Evolutionary conservation across 1,140 invertebrate genomes (phyloP), one percentile per base, ranked within the genome.

Genomic region (Pogonomyrmex barbatus): DNA sequence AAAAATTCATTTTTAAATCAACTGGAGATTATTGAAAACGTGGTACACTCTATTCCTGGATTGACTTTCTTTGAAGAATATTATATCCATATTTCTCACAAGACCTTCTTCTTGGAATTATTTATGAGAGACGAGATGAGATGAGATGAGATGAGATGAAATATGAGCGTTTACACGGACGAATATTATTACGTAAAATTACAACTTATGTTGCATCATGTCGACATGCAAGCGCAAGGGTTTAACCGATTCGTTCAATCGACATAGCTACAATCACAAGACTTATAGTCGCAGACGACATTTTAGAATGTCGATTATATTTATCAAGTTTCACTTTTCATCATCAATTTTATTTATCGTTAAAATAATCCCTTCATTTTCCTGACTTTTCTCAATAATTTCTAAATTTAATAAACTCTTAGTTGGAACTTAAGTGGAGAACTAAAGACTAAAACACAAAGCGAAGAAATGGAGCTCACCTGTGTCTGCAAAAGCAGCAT

Each of bases 401-500:
- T 63, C 12, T 14, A n/a, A 79, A 9, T 60, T 54, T 58, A 17
- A n/a, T 14, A 10, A 79, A 79, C 39, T 52, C 4, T 24, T 24
- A 39, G 8, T 63, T 30, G 24, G n/a, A 52, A 52, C 54, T 47
- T 24, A 6, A 17, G 17, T n/a, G 17, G 9, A 45, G 9, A 62
- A 2, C 1, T 30, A 12, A 30, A n/a, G 3, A 17, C 33, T 56
- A 33, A 3, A 33, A 9, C 9, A n/a, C 14, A 47, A n/a, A 30
- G 1, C 9, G n/a, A 33, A 24, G 30, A 56, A 47, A 56, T 17
- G 45, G 14, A 54, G 73, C 92, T 94, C 89, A 96, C 96, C 96
- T 96, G 96, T 90, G 96, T 96, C 91, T 96, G 96, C 92, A 96
- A 94, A 85, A 96, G 95, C 93, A 96, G 96, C 96, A 96, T 96